phyloP scores from a whole-genome alignment of 2,797 vertebrate genomes.

The Anomalospiza imberbis region DNA sequence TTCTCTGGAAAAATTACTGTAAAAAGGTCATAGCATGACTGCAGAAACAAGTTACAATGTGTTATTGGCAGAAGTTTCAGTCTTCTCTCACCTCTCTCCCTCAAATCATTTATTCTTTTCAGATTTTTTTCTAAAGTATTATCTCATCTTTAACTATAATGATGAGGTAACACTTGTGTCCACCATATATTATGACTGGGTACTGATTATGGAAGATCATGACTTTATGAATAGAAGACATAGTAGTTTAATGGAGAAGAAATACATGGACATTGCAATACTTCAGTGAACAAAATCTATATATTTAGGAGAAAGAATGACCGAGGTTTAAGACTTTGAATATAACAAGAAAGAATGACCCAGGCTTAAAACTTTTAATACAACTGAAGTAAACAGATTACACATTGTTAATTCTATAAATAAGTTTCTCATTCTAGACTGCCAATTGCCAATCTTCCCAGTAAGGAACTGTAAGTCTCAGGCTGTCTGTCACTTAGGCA shows the following conservation, averaged over 20 bases:
- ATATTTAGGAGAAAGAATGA: background rate
- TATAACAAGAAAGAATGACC: background rate
- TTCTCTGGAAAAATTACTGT: background rate
- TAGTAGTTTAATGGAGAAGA: background rate
- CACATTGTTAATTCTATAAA: background rate
- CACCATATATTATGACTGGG: background rate
- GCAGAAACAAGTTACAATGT: background rate
- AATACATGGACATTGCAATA: background rate
- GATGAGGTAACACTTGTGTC: background rate
- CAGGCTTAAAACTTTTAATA: background rate
- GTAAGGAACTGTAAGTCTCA: background rate
- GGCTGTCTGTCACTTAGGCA: background rate
- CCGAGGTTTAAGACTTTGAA: background rate
- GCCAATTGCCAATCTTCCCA: background rate
- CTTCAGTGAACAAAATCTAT: background rate
- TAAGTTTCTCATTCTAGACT: background rate
- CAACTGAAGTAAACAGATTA: background rate
- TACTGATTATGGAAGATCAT: background rate
- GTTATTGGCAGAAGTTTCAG: background rate
- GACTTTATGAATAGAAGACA: background rate
- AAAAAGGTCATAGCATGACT: background rate
- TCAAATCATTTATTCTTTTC: background rate
- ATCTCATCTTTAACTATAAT: background rate
- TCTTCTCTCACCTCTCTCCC: fast-evolving
- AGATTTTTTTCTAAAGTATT: background rate